A percentile compares a stretch with the other conserved stretches of the same genome.
Conservation (phyloP, 2,888 invertebrate species). For the Dendrolimus pini region DNA sequence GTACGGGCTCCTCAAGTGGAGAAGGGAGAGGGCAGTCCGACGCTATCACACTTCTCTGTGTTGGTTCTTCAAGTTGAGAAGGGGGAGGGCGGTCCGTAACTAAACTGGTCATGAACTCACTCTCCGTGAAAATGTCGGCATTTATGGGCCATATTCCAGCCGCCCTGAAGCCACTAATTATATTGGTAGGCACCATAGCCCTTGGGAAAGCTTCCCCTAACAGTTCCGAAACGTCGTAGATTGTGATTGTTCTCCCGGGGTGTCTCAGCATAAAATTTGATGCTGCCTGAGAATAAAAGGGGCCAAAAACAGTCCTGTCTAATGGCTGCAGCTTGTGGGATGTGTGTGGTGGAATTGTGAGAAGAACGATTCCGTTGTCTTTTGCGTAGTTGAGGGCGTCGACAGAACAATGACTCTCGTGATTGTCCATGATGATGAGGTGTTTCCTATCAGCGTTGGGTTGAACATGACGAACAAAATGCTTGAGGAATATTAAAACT, state of each 20-base stretch:
- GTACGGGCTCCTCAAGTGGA: slow-evolving; percentile 1
- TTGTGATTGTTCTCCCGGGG: slow-evolving; percentile 6
- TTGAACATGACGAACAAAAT: too few relatives aligned
- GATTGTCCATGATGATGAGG: too few relatives aligned
- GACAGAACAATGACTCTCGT: too few relatives aligned
- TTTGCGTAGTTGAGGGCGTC: too few relatives aligned
- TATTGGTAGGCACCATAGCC: slow-evolving; percentile 8
- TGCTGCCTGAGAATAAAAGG: slow-evolving; percentile 4
- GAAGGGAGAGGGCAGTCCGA: slow-evolving; percentile 6
- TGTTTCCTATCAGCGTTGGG: too few relatives aligned
- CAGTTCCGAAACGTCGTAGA: slow-evolving; percentile 6
- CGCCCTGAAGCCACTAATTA: slow-evolving; percentile 8
- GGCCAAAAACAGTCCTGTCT: too few relatives aligned
- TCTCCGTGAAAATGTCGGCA: slow-evolving; percentile 7
- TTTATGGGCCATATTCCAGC: slow-evolving; percentile 4
- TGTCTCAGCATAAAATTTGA: slow-evolving; percentile 5
- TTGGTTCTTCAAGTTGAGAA: slow-evolving; percentile 6
- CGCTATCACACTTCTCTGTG: not conserved
- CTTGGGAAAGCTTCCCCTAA: slow-evolving; percentile 11
- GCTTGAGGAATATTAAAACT: slow-evolving; percentile 5
- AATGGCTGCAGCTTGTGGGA: too few relatives aligned
- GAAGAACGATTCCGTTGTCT: too few relatives aligned
- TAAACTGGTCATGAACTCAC: slow-evolving; percentile 6
- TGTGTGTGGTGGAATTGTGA: too few relatives aligned
- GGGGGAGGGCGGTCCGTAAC: slow-evolving; percentile 9